A percentile compares a stretch with the other conserved stretches of the same genome.
Evolutionary conservation across 2,888 invertebrate genomes (phyloP).

Genomic region (Cepaea hortensis): DNA sequence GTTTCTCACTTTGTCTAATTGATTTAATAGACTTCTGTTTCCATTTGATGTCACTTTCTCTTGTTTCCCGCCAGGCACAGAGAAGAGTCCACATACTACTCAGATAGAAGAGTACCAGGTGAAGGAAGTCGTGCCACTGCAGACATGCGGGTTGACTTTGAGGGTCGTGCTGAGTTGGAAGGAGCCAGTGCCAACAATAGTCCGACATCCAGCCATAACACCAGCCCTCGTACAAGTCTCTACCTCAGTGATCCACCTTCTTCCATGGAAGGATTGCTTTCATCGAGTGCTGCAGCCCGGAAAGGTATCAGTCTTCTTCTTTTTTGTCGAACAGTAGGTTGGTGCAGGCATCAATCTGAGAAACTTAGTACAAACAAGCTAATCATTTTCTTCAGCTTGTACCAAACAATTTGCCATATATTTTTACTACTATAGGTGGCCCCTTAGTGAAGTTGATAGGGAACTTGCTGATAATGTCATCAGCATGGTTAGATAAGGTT

Average conservation of each 20-base stretch:
- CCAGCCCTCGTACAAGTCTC: conserved; percentile 57
- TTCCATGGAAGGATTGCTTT: conserved; percentile 40
- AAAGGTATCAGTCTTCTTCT: conserved; percentile 6
- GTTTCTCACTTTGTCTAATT: not conserved
- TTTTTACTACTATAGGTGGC: too few relatives aligned
- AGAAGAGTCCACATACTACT: conserved; percentile 3
- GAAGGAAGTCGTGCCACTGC: conserved; percentile 27
- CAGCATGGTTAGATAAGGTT: too few relatives aligned
- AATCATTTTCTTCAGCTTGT: too few relatives aligned
- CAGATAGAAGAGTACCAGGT: conserved; percentile 55
- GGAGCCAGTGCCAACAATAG: conserved; percentile 70
- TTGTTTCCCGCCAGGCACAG: not conserved
- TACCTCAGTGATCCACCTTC: conserved; percentile 44
- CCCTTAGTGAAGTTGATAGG: too few relatives aligned
- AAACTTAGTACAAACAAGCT: too few relatives aligned
- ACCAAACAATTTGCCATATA: too few relatives aligned
- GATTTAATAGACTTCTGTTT: too few relatives aligned
- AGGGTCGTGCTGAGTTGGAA: conserved; percentile 60
- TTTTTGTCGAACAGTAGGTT: too few relatives aligned
- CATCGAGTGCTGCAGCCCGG: not conserved
- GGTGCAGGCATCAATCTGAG: too few relatives aligned
- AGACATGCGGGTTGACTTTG: not conserved
- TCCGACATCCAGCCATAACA: conserved; percentile 60
- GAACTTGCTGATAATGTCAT: too few relatives aligned
- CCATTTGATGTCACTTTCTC: too few relatives aligned